phyloP scores from a whole-genome alignment of 2,888 invertebrate species.

The Octodonta nipae region DNA sequence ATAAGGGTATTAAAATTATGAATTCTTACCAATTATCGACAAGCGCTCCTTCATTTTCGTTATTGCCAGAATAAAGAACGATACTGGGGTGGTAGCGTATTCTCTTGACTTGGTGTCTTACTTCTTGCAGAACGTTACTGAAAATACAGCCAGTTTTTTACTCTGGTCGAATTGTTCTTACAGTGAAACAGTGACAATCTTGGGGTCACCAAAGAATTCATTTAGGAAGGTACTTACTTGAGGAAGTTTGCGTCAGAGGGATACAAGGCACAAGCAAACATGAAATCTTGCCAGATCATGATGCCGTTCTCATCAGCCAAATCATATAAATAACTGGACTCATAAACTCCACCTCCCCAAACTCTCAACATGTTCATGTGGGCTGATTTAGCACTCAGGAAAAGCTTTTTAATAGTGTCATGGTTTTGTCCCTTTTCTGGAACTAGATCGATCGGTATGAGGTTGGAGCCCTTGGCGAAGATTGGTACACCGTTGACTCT shows the following conservation, averaged over 20 bases:
- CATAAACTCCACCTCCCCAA: conserved; percentile 95
- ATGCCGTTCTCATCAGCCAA: conserved; percentile 79
- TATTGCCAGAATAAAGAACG: conserved; percentile 83
- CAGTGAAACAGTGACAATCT: too few relatives aligned
- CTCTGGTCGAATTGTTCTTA: too few relatives aligned
- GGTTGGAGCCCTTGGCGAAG: conserved; percentile 90
- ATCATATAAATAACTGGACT: conserved; percentile 77
- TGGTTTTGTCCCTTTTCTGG: conserved; percentile 55
- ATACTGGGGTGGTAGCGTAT: conserved; percentile 78
- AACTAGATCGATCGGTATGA: conserved; percentile 76
- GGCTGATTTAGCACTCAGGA: conserved; percentile 56
- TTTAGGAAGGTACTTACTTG: too few relatives aligned
- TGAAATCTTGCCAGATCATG: conserved; percentile 92
- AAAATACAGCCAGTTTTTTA: too few relatives aligned
- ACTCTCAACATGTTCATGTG: conserved; percentile 90
- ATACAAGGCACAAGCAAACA: conserved; percentile 93
- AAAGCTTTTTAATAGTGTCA: conserved; percentile 46
- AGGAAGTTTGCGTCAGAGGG: conserved; percentile 63
- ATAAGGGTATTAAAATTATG: too few relatives aligned
- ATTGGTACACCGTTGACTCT: conserved; percentile 70
- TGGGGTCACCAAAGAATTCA: too few relatives aligned
- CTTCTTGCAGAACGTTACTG: conserved; percentile 59
- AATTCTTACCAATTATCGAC: conserved; percentile 67
- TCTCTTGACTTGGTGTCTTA: conserved; percentile 65
- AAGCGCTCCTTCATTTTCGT: conserved; percentile 88